Evolutionary conservation across 2,888 invertebrate genomes (phyloP).

Genomic region (Heteromurus nitidus): DNA sequence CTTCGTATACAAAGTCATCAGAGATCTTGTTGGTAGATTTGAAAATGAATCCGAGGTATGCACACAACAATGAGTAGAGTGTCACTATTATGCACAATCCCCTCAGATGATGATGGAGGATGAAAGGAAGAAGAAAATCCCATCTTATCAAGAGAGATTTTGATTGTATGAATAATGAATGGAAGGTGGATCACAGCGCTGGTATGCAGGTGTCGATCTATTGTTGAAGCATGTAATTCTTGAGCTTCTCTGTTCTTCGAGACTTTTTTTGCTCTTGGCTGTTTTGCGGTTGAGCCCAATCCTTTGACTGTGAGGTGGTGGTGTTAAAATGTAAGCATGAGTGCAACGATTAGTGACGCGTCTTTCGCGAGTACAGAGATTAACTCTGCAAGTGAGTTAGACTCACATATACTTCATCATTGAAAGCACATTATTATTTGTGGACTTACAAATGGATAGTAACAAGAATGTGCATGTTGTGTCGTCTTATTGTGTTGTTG

Average conservation of each 20-base stretch:
- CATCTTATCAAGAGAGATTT: slow-evolving; percentile 6
- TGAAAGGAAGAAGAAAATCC: slow-evolving; percentile 33
- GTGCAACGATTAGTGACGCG: too few relatives aligned
- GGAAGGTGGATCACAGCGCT: slow-evolving; percentile 37
- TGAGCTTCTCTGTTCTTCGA: slow-evolving; percentile 8
- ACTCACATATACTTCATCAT: too few relatives aligned
- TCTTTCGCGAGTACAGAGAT: too few relatives aligned
- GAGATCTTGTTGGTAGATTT: background rate
- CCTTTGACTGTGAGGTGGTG: too few relatives aligned
- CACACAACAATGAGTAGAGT: too few relatives aligned
- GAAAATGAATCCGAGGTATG: background rate
- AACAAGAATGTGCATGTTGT: too few relatives aligned
- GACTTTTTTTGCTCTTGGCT: background rate
- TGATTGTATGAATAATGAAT: slow-evolving; percentile 45
- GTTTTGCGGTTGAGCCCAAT: too few relatives aligned
- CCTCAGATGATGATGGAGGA: background rate
- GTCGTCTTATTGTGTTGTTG: too few relatives aligned
- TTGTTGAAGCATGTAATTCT: slow-evolving; percentile 16
- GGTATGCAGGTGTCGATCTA: slow-evolving; percentile 30
- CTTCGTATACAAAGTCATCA: background rate
- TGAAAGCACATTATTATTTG: too few relatives aligned
- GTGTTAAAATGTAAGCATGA: too few relatives aligned
- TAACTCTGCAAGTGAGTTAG: too few relatives aligned
- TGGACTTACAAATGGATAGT: too few relatives aligned
- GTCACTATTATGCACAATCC: background rate